Evolutionary conservation across 2,797 vertebrate genomes (phyloP), one percentile per base, ranked within the genome.

Genomic region (Neosalanx taihuensis): DNA sequence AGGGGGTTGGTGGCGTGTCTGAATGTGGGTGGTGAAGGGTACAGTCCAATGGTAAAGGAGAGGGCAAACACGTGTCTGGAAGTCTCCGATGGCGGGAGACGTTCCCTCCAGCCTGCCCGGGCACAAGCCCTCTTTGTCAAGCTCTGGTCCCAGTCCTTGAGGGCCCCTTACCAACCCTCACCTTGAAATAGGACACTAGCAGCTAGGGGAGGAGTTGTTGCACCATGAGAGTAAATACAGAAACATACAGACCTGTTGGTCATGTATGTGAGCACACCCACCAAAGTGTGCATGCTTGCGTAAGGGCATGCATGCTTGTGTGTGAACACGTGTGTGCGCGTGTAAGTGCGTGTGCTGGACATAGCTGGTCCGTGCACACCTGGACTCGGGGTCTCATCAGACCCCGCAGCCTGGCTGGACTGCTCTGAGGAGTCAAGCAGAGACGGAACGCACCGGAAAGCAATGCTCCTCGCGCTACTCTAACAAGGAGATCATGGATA

Each of bases 91-190:
- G 75, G 81, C 83, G 81, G 79, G 66, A 71, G 70, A 81, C 57
- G 74, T 70, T 67, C 49, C 70, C 75, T 33, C 63, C 58, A 82
- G 68, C 69, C 73, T 51, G 72, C 58, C 63, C 60, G 76, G 49
- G 78, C 81, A 87, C 77, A 87, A 87, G 81, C 77, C 64, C 69
- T 84, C 85, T 86, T 91, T 89, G 85, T 92, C 72, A 84, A 62
- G 75, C 66, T 60, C 76, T 53, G 9, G 69, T 77, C 53, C 65
- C 53, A 64, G 67, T 78, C 76, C 73, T 69, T 15, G 5, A 70
- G 72, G 71, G 6, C 79, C 76, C 72, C 70, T 70, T 69, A 75
- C 77, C 72, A 79, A 61, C 76, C 69, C 66, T 86, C 81, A 89
- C 83, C 82, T 86, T 83, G 87, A 89, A 89, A 89, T 74, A 51